Evolutionary conservation across 1,140 invertebrate species (phyloP).

Genomic region (Caenorhabditis tropicalis): DNA sequence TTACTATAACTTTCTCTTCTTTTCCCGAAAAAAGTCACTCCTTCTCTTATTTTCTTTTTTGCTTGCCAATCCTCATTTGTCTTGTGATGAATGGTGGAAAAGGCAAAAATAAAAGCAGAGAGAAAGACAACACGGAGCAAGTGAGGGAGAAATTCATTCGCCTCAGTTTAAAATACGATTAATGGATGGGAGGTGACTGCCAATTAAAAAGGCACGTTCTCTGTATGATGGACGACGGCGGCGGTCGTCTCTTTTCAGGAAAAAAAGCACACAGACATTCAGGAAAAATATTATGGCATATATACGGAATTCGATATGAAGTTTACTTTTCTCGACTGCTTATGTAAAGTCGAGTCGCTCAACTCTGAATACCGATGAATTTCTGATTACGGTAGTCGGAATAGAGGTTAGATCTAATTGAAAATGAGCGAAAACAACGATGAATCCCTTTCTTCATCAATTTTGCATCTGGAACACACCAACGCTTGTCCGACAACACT

Average conservation of each 20-base stretch:
- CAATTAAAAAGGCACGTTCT: conserved; percentile 17
- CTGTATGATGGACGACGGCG: neutral
- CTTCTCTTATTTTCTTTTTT: too few relatives aligned
- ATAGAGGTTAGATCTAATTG: neutral
- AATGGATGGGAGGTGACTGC: conserved; percentile 30
- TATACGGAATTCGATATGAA: conserved; percentile 26
- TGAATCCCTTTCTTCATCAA: neutral
- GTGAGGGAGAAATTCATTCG: conserved; percentile 3
- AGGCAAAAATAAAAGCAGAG: conserved; percentile 37
- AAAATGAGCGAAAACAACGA: too few relatives aligned
- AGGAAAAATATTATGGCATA: conserved; percentile 18
- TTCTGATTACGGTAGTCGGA: neutral
- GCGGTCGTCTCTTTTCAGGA: neutral
- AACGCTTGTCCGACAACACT: neutral
- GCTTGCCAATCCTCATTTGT: conserved; percentile 40
- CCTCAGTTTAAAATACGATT: conserved; percentile 36
- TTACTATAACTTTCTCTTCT: conserved; percentile 27
- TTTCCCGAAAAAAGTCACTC: conserved; percentile 2
- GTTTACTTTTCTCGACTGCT: neutral
- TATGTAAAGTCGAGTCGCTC: neutral
- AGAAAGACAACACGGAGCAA: too few relatives aligned
- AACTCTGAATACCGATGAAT: conserved; percentile 19
- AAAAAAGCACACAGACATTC: conserved; percentile 4
- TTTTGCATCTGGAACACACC: conserved; percentile 18
- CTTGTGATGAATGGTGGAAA: conserved; percentile 38